These are phyloP conservation scores for Struthio camelus DNA, from an alignment of 2,113 vertebrate species.

Conservation along the genomic window DNA sequence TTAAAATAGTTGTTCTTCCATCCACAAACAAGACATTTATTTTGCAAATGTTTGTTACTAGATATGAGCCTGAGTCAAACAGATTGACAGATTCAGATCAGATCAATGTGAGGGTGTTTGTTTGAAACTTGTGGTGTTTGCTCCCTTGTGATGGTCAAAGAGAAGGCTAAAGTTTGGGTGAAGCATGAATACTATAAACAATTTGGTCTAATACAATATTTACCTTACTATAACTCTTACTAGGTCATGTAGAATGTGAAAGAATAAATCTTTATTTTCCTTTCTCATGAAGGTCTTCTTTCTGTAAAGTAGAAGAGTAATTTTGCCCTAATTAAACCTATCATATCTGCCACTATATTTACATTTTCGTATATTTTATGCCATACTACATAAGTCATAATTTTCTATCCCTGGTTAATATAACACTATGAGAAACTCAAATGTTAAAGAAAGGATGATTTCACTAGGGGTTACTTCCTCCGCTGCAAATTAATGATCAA, in stretches of 20 bases:
- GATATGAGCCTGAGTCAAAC: neutral
- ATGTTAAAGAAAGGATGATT: neutral
- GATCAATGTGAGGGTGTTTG: neutral
- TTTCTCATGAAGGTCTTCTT: neutral
- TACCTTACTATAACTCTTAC: neutral
- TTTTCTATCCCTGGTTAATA: neutral
- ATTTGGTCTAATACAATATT: accelerated
- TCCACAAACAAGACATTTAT: neutral
- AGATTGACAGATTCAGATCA: neutral
- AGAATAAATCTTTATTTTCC: neutral
- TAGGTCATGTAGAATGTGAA: neutral
- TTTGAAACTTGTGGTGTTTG: accelerated
- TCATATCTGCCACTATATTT: neutral
- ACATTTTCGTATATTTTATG: neutral
- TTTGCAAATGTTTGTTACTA: neutral
- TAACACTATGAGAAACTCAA: neutral
- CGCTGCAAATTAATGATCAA: neutral
- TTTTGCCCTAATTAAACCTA: neutral
- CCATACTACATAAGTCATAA: accelerated
- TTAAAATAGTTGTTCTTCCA: neutral
- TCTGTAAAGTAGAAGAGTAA: neutral
- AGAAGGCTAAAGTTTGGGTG: neutral
- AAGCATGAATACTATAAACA: neutral
- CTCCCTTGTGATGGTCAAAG: neutral
- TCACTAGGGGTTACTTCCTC: neutral